Base-by-base conservation (phyloP, 64 coral and sea anemone species). In the Porites lutea region DNA sequence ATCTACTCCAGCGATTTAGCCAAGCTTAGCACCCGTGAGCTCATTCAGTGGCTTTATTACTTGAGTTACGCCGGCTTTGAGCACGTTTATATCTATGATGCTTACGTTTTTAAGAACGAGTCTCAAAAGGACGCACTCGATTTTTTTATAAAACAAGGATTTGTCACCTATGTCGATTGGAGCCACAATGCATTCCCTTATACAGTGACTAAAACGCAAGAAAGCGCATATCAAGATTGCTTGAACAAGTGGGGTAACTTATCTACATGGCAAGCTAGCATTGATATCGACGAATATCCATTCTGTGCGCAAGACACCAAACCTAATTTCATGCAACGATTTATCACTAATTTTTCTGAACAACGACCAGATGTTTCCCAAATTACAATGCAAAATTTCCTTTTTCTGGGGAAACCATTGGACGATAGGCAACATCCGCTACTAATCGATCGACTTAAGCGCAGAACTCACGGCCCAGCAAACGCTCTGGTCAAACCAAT, bases 211-310 rank as follows among this genome's bases (percentile, higher is more conserved):
- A 50, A 59, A 4, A 98, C 96, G 15, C 96, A 98, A 47, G 72
- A 91, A 77, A 57, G 88, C 7, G 96, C 96, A 2, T 98, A 98
- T 78, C 76, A 88, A 64, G 53, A 94, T 51, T 98, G 96, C 65
- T 65, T 88, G 15, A 16, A 82, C 8, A 83, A 58, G 21, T 94
- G 66, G 66, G 92, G 92, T 13, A 91, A 94, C 44, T 10, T 78
- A 9, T 98, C 96, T 0, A 72, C 50, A 23, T 98, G 96, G 96
- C 92, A 91, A 65, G 72, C 78, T 2, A 84, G 88, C 19, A 77
- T 91, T 48, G 96, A 98, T 72, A 98, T 98, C 44, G 96, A 98
- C 76, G 96, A 98, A 63, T 92, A 98, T 61, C 96, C 92, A 8
- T 98, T 98, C 48, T 92, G 96, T 74, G 89, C 96, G 9, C 48